Evolutionary conservation across 2,113 vertebrate species (phyloP), one percentile per base, ranked within the genome.

Genomic region (Macrotus californicus): DNA sequence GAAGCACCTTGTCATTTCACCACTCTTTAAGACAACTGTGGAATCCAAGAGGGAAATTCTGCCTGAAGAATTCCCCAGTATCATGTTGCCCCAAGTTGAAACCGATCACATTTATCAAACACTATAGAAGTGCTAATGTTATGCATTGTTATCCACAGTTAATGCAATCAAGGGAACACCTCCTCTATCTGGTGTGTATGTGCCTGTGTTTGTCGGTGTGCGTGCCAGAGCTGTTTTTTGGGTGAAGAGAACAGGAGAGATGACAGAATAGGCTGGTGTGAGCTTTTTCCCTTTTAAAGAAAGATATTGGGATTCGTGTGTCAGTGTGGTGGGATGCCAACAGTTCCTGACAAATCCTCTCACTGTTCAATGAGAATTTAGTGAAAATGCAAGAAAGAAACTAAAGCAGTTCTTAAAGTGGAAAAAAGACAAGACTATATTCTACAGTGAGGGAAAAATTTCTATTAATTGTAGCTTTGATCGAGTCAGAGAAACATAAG

Each of bases 141-240:
- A 97, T 97, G 93, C 97, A 87, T 73, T 95, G 96, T 96, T 96
- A 97, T 88, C 94, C 93, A 94, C 95, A 97, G 96, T 96, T 97
- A 97, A 97, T 97, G 95, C 91, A 96, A 97, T 96, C 96, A 97
- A 95, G 96, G 91, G 94, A 97, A 94, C 96, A 97, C 96, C 94
- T 96, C 77, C 93, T 87, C 36, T 39, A 36, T 52, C 89, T 64
- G 61, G 6, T 93, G 89, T 85, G n/a, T 89, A 64, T 48, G n/a
- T 41, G 56, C 21, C 9, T 41, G 41, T 67, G 70, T 61, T n/a
- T 16, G 69, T 31, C 70, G 5, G 86, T 52, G n/a, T 72, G 66
- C 77, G 70, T 94, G 93, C 39, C 59, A 91, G 88, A 64, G 43
- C 29, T 84, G 72, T n/a, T 93, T 50, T 94, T 76, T 79, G 96